Evolutionary conservation across 2,113 vertebrate species (phyloP).

Genomic region (Callopanchax toddi): DNA sequence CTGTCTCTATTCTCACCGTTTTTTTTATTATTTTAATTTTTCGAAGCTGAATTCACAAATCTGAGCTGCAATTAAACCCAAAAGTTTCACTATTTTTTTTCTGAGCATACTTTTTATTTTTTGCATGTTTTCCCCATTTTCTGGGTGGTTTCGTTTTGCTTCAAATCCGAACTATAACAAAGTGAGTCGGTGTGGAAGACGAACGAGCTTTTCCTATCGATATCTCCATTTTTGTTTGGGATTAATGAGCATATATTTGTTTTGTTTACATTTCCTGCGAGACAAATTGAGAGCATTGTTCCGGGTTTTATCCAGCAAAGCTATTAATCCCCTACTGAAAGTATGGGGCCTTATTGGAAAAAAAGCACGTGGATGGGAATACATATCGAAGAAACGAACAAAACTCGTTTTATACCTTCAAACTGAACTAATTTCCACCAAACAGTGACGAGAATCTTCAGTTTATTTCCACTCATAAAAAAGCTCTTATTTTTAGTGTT

Average conservation of each 20-base stretch:
- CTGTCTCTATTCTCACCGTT: not conserved
- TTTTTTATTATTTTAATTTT: not conserved
- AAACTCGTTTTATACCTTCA: not conserved
- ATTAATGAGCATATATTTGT: constrained; percentile 58
- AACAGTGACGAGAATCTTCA: not conserved
- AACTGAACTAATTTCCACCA: not conserved
- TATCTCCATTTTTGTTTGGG: constrained; percentile 51
- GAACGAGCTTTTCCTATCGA: constrained; percentile 20
- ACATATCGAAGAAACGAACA: not conserved
- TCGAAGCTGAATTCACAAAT: not conserved
- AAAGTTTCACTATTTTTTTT: too few relatives aligned
- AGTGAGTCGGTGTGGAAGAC: not conserved
- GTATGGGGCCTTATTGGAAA: constrained; percentile 19
- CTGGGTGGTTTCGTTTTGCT: not conserved
- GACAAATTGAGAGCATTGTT: constrained; percentile 61
- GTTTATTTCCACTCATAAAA: not conserved
- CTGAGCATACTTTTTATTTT: too few relatives aligned
- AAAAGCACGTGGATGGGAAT: constrained; percentile 8
- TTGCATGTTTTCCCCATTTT: too few relatives aligned
- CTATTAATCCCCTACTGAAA: constrained; percentile 61
- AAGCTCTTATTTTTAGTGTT: not conserved
- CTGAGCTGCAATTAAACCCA: too few relatives aligned
- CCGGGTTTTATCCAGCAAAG: constrained; percentile 57
- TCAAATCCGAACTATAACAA: not conserved
- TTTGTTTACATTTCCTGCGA: constrained; percentile 54